Evolutionary conservation across 2,888 invertebrate species (phyloP), one percentile per base, ranked within the genome.

Genomic region (Aromia moschata): DNA sequence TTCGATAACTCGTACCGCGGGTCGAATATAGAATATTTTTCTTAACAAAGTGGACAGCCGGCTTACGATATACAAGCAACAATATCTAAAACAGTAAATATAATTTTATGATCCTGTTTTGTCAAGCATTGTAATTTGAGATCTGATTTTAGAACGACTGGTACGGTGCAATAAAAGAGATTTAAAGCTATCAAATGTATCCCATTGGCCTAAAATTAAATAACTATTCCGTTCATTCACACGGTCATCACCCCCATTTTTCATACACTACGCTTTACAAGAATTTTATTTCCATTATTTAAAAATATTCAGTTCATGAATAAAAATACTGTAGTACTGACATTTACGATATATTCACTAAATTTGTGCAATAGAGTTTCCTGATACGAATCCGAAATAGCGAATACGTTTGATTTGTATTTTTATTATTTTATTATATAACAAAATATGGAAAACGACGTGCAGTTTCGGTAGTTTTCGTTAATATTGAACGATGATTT

Each of bases 121-220:
- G 70, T 71, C 64, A 69, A 70, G 67, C 67, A 65, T 62, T 64
- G 68, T 68, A 64, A 70, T 70, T 64, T 64, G 65, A 61, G 68
- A 70, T 69, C 65, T 70, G 63, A 70, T 71, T 71, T 67, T 67
- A 69, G 62, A 71, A 62, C 69, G 68, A 70, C 61, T 65, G 67
- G 67, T 60, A 58, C 64, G 43, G 58, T 65, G 64, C 62, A 57
- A 68, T 71, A 71, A 70, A 70, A 68, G 67, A 70, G 72, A 71
- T 71, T 72, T 72, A 71, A 64, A 64, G 62, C 69, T 62, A 65
- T 65, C 62, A 70, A 69, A 69, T 62, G 64, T 67, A 67, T 62
- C 64, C 64, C 58, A 71, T 71, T 70, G 71, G 70, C 67, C 67
- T 65, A 69, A 72, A 72, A 72, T 73, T 69, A 73, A 73, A 73